Percentiles rank a stretch among this genome's conserved stretches.
These are phyloP conservation scores for Apogon talboti DNA, from an alignment of 2,797 vertebrate genomes.

Conservation along the genomic window DNA sequence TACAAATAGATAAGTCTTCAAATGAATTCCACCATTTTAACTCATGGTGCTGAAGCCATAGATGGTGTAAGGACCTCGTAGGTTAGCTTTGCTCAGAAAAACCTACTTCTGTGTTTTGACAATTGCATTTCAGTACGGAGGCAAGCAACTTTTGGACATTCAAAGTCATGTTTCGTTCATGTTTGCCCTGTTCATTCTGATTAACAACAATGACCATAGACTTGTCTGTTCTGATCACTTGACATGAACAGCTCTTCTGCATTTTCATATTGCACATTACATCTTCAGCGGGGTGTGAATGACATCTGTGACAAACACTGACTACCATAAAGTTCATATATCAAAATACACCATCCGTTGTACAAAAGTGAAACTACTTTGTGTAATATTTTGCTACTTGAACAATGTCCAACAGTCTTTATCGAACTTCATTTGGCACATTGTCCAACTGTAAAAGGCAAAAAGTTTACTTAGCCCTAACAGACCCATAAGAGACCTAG, in stretches of 20 bases:
- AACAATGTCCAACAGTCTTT: conserved; percentile 42
- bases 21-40: conserved; percentile 11
- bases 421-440: conserved; percentile 59
- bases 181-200: conserved; percentile 14
- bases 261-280: conserved; percentile 67
- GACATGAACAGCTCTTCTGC: conserved; percentile 15
- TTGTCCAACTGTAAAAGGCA: conserved; percentile 53
- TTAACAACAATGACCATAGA: not conserved
- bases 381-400: conserved; percentile 54
- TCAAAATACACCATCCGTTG: conserved; percentile 12
- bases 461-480: conserved; percentile 45
- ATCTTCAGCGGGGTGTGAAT: conserved; percentile 35
- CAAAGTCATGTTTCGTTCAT: conserved; percentile 24
- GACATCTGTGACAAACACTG: conserved; percentile 29
- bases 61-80: conserved; percentile 8
- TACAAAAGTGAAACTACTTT: conserved; percentile 47
- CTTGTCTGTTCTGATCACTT: not conserved
- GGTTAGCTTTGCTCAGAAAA: conserved; percentile 13
- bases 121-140: conserved; percentile 43
- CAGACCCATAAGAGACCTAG: conserved; percentile 26
- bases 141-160: conserved; percentile 34
- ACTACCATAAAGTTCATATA: conserved; percentile 32
- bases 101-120: not conserved
- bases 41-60: not conserved
- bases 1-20: conserved; percentile 23